Base-by-base conservation (phyloP, 2,888 invertebrate genomes). In the Mayetiola destructor region DNA sequence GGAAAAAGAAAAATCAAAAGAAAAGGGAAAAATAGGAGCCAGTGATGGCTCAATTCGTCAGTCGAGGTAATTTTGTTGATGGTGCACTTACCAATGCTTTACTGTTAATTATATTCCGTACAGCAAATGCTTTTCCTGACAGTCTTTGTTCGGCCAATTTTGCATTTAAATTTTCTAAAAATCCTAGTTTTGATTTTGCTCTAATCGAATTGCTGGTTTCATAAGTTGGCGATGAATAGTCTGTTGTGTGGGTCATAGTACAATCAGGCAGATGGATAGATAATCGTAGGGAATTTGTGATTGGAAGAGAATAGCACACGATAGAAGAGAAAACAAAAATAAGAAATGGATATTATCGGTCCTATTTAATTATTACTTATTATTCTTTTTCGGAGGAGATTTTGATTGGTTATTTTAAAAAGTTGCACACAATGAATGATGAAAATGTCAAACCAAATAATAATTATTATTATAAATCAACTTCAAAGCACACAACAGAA, bases 131-230 rank as follows among this genome's bases (percentile, higher is more conserved):
- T 63, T 80, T 77, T 66, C 76, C 76, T 37, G 79, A 71, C 62
- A 77, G 77, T 63, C 73, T 71, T 67, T 80, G 80, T 63, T 81
- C 79, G 55, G 82, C 78, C 64, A 90, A 72, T 65, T 87, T 88
- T 14, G 86, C 86, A 64, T 89, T 89, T 61, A 89, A 71, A 66
- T 86, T 86, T 73, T 88, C 86, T 56, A 88, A 73, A 70, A 88
- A 88, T 67, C 80, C 77, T 73, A 73, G 81, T 65, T 73, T 76
- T 59, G 71, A 68, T 61, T 74, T 71, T 58, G 70, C 64, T 61
- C 70, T 66, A 61, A 68, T 66, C 70, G 70, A 67, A 55, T 53
- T 53, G 53, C 30, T 53, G 30, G 18, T 42, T 36, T 56, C 56
- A 35, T 56, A 56, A 32, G 21, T 48, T 12, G 40, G 20, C 36